Evolutionary conservation across 1,140 invertebrate species (phyloP).

Genomic region (Euschistus heros): DNA sequence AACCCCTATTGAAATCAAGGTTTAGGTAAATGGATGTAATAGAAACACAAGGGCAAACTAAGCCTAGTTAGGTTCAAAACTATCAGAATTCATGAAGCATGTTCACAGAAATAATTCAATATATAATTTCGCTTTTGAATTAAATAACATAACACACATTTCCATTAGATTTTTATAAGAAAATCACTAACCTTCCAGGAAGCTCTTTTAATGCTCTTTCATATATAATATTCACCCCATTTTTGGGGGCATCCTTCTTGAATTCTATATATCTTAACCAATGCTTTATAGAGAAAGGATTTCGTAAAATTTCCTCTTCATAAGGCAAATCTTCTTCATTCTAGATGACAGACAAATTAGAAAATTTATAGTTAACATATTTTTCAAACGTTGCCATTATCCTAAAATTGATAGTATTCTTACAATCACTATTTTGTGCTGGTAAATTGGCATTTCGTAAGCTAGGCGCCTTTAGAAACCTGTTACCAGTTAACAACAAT

Average conservation of each 20-base stretch:
- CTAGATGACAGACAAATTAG: conserved; percentile 37
- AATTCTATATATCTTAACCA: conserved; percentile 97
- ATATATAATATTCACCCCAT: conserved; percentile 83
- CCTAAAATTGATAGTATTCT: background rate
- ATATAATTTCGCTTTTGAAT: too few relatives aligned
- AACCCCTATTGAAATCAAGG: too few relatives aligned
- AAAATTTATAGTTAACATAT: background rate
- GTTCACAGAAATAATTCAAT: too few relatives aligned
- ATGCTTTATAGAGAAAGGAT: conserved; percentile 94
- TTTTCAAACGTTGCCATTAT: background rate
- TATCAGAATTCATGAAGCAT: too few relatives aligned
- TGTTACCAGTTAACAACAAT: too few relatives aligned
- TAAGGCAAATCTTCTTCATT: conserved; percentile 92
- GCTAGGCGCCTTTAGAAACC: background rate
- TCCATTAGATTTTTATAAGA: background rate
- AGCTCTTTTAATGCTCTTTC: conserved; percentile 92
- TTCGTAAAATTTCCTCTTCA: conserved; percentile 95
- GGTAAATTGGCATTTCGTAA: background rate
- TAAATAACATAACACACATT: too few relatives aligned
- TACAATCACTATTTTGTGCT: conserved; percentile 5
- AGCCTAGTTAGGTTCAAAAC: too few relatives aligned
- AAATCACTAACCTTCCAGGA: conserved; percentile 59
- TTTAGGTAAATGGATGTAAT: too few relatives aligned
- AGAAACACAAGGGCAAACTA: too few relatives aligned
- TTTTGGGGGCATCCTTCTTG: conserved; percentile 72